A percentile compares a stretch with the other conserved stretches of the same genome.
Evolutionary conservation across 2,113 vertebrate genomes (phyloP).

Genomic region (Pachycephala philippinensis): DNA sequence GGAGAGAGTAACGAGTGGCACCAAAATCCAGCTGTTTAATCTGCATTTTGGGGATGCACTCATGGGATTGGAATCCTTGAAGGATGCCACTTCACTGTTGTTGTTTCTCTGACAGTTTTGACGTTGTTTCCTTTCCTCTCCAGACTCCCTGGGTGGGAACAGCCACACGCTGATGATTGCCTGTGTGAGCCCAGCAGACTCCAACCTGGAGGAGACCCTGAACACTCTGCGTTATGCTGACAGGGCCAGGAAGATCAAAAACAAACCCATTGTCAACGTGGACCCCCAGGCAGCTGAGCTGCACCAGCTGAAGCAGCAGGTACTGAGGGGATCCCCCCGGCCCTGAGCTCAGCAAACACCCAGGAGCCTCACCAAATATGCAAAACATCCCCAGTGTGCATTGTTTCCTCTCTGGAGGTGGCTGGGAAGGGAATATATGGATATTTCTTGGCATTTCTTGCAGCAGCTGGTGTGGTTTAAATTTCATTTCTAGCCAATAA

Average conservation of each 20-base stretch:
- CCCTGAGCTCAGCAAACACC: neutral
- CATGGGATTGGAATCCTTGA: neutral
- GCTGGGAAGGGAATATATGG: neutral
- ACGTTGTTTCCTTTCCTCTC: neutral
- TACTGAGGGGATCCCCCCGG: constrained; percentile 11
- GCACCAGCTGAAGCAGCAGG: constrained; percentile 86
- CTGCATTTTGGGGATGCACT: neutral
- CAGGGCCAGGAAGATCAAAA: constrained; percentile 96
- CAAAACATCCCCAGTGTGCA: fast-evolving
- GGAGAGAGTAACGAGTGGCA: neutral
- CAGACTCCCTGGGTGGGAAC: constrained; percentile 95
- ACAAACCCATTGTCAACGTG: constrained; percentile 90
- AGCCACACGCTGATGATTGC: constrained; percentile 98
- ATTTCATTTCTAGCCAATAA: neutral
- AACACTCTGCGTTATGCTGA: constrained; percentile 95
- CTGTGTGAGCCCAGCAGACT: constrained; percentile 93
- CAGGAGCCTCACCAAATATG: neutral
- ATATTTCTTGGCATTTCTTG: neutral
- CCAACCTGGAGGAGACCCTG: constrained; percentile 95
- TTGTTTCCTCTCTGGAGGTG: neutral
- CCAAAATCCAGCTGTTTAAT: neutral
- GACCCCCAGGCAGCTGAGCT: constrained; percentile 88
- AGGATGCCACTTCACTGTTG: too few species aligned
- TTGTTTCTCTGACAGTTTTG: neutral
- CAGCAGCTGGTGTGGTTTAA: neutral